Conservation (phyloP, 2,113 vertebrate species). For the Gasterosteus nipponicus region DNA sequence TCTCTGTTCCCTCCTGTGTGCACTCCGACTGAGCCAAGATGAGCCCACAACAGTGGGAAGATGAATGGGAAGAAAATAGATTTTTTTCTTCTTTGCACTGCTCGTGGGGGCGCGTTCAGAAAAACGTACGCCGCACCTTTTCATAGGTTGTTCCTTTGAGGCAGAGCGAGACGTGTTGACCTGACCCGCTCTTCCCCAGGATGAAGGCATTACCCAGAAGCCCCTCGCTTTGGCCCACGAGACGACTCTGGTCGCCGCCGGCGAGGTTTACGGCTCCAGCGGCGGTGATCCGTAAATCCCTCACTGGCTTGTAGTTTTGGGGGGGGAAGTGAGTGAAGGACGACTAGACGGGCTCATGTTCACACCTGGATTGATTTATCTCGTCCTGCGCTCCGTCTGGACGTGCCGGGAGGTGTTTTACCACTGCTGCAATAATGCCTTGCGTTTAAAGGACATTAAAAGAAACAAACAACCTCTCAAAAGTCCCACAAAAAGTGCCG, state of each 20-base stretch:
- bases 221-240: constrained; percentile 52
- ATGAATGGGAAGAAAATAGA: constrained; percentile 53
- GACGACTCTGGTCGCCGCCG: constrained; percentile 31
- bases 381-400: constrained; percentile 17
- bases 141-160: constrained; percentile 57
- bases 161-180: constrained; percentile 54
- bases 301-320: constrained; percentile 26
- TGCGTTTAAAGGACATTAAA: constrained; percentile 28
- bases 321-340: constrained; percentile 20
- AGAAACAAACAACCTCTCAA: constrained; percentile 23
- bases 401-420: constrained; percentile 42
- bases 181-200: constrained; percentile 35
- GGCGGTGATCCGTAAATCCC: constrained; percentile 42
- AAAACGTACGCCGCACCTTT: constrained; percentile 33
- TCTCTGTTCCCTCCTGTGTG: constrained; percentile 9
- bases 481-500: background rate
- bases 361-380: constrained; percentile 63
- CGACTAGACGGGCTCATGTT: constrained; percentile 51
- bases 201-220: constrained; percentile 66
- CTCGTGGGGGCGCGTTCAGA: constrained; percentile 61
- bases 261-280: constrained; percentile 17
- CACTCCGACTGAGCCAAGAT: constrained; percentile 28
- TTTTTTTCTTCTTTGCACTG: constrained; percentile 13
- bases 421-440: constrained; percentile 5
- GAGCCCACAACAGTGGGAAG: constrained; percentile 46